A percentile compares a stretch with the other conserved stretches of the same genome.
These are phyloP conservation scores for Eilema sororculum DNA, from an alignment of 2,888 invertebrate genomes.

Conservation along the genomic window DNA sequence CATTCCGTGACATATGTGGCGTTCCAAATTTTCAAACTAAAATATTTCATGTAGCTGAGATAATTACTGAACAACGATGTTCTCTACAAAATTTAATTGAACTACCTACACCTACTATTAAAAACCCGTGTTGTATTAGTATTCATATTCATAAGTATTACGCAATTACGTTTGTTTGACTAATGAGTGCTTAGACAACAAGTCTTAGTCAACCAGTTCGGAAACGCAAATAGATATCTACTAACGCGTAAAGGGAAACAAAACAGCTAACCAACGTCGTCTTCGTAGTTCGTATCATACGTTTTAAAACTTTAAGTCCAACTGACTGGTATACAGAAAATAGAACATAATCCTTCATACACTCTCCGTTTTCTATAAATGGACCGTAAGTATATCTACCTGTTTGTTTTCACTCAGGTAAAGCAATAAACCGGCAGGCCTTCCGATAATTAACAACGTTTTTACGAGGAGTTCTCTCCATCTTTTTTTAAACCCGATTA, in stretches of 20 bases:
- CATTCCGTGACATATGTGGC: too few species aligned
- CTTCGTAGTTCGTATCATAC: not conserved
- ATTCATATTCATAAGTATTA: too few species aligned
- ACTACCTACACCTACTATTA: too few species aligned
- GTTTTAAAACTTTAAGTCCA: slow-evolving; percentile 1
- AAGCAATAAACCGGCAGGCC: slow-evolving; percentile 50
- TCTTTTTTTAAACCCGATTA: slow-evolving; percentile 37
- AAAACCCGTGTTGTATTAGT: not conserved
- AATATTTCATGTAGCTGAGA: not conserved
- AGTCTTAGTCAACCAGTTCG: not conserved
- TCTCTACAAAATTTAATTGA: not conserved
- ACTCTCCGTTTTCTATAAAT: slow-evolving; percentile 17
- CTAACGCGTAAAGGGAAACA: not conserved
- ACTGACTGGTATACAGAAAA: not conserved
- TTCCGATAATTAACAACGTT: slow-evolving; percentile 48
- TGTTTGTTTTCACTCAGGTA: slow-evolving; percentile 56
- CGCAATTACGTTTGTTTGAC: not conserved
- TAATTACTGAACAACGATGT: not conserved
- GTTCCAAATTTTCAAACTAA: too few species aligned
- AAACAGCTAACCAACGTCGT: too few species aligned
- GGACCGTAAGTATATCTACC: slow-evolving; percentile 35
- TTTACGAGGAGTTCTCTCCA: slow-evolving; percentile 29
- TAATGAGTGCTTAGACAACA: not conserved
- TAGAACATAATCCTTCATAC: not conserved
- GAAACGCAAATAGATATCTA: not conserved